Base-by-base conservation (phyloP, 2,888 invertebrate species). In the Ophion slaviceki region DNA sequence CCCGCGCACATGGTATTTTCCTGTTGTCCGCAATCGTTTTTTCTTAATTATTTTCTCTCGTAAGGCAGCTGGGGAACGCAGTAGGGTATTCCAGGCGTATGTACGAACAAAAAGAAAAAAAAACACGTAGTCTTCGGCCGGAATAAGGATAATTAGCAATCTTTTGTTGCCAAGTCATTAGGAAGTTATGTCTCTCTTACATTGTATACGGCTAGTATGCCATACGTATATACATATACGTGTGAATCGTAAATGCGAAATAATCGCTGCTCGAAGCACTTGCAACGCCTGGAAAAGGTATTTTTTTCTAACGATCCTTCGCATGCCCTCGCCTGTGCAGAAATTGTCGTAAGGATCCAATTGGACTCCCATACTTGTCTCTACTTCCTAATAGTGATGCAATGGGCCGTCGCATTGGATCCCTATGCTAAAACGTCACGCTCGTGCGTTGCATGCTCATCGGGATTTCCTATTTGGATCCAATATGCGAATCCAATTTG, bases 111-210 rank as follows among this genome's bases (percentile, higher is more conserved):
- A 47, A 32, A 75, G 59, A 32, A 75, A 32, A 75, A 32, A 61
- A 59, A 57, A 7, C n/a, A 36, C 59, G 32, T 72, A 77, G 28
- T 80, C 74, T 80, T 64, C 68, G 24, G 20, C 32, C 47, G 71
- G 62, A 67, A 78, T 64, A 61, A 79, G 75, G 71, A 66, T 82
- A 79, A 85, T 82, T 82, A 85, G 79, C 79, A 53, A 70, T 53
- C 74, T 85, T 82, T 85, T 82, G 82, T 85, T 82, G 82, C 68
- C 82, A 74, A 79, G 85, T 76, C 79, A 82, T 85, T 82, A 82
- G 82, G 82, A 76, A 85, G 74, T 84, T 80, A 76, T 71, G 66
- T 76, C 75, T 83, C 80, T 71, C 40, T n/a, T 70, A 61, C 57
- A 47, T 47, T 67, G 57, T 53, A 53, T 53, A 5, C 53, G 5